phyloP scores from a whole-genome alignment of 2,888 invertebrate genomes.

The Chymomyza fuscimana region DNA sequence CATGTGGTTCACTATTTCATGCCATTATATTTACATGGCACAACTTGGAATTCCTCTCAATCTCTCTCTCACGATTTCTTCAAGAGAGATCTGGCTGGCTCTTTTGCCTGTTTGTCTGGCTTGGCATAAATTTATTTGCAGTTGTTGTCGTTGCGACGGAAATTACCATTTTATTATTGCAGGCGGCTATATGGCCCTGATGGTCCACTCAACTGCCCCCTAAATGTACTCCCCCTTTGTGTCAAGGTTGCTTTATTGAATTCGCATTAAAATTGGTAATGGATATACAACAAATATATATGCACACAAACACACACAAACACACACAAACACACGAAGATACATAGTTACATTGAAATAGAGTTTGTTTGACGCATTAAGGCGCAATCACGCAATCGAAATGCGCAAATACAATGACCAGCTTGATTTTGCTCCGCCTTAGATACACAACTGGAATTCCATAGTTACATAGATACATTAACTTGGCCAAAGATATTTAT shows the following conservation, averaged over 20 bases:
- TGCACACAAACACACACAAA: constrained; percentile 23
- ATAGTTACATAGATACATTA: constrained; percentile 25
- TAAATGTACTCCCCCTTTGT: constrained; percentile 9
- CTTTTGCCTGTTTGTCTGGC: constrained; percentile 15
- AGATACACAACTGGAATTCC: neutral
- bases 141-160: constrained; percentile 49
- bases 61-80: neutral
- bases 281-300: constrained; percentile 37
- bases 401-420: constrained; percentile 8
- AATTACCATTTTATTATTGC: constrained; percentile 73
- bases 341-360: constrained; percentile 1
- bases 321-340: constrained; percentile 46
- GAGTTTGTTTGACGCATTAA: constrained; percentile 14
- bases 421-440: neutral
- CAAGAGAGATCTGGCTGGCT: neutral
- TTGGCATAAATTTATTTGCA: constrained; percentile 67
- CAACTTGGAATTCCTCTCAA: neutral
- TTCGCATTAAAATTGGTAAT: constrained; percentile 67
- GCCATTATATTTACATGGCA: constrained; percentile 37
- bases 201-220: constrained; percentile 10
- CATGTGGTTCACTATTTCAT: constrained; percentile 58
- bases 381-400: constrained; percentile 10
- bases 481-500: constrained; percentile 39
- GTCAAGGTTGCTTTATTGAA: constrained; percentile 52
- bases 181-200: constrained; percentile 24